A percentile compares a stretch with the other conserved stretches of the same genome.
phyloP scores from a whole-genome alignment of 1,140 invertebrate species.

The Camponotus vicinus region DNA sequence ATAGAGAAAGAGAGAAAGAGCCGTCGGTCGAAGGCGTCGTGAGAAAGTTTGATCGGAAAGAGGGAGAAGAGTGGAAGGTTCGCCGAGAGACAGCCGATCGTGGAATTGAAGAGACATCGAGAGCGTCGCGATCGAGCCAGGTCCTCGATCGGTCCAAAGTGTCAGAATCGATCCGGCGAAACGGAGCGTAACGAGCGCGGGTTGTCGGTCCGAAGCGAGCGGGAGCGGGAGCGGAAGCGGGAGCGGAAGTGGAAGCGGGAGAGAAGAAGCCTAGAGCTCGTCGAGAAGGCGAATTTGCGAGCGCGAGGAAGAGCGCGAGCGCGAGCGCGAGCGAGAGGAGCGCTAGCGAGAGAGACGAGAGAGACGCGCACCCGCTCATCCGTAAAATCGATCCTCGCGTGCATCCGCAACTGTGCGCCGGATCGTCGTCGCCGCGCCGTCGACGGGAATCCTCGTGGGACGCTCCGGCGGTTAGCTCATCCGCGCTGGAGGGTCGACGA shows the following conservation, averaged over 20 bases:
- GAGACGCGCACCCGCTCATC: conserved; percentile 12
- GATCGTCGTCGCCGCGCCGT: conserved; percentile 34
- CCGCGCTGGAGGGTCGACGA: conserved; percentile 78
- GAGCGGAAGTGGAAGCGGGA: too few relatives aligned
- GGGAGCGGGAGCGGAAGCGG: too few relatives aligned
- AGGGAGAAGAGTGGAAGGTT: conserved; percentile 4
- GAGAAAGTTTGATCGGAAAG: conserved; percentile 51
- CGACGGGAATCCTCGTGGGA: conserved; percentile 29
- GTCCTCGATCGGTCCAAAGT: not conserved
- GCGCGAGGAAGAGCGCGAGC: too few relatives aligned
- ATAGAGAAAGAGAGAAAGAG: conserved; percentile 21
- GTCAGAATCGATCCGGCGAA: not conserved
- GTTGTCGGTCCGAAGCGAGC: not conserved
- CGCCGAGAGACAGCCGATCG: not conserved
- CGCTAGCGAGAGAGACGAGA: not conserved
- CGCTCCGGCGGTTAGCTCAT: conserved; percentile 58
- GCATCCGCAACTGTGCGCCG: conserved; percentile 31
- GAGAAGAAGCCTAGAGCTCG: too few relatives aligned
- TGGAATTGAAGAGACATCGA: not conserved
- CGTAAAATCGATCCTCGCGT: conserved; percentile 38
- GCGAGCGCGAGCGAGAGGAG: not conserved
- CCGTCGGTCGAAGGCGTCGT: conserved; percentile 22
- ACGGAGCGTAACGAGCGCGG: not conserved
- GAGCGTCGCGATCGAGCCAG: not conserved
- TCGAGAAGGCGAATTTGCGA: too few relatives aligned